Evolutionary conservation across 2,113 vertebrate genomes (phyloP).

Genomic region (Chionis minor): DNA sequence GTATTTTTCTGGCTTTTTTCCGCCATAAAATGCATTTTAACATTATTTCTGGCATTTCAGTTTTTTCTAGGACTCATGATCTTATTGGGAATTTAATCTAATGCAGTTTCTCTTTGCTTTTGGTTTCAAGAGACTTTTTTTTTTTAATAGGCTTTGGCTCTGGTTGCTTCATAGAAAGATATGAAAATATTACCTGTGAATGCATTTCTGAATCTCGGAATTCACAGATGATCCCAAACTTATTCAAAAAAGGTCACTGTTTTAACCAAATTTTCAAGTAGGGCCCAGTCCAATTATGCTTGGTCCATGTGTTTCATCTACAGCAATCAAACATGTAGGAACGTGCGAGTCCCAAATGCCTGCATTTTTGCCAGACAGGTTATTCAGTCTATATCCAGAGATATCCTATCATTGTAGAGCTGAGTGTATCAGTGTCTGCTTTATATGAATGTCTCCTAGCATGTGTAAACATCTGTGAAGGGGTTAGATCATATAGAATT

Average conservation of each 20-base stretch:
- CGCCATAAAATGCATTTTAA: neutral
- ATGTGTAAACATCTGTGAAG: neutral
- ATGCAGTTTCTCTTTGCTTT: neutral
- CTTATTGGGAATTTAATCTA: neutral
- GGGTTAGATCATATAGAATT: neutral
- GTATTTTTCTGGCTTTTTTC: neutral
- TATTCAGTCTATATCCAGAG: neutral
- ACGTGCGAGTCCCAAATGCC: neutral
- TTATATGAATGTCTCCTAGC: neutral
- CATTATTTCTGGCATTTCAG: neutral
- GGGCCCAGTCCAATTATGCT: neutral
- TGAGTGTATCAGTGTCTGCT: neutral
- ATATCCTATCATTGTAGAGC: neutral
- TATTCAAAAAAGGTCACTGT: neutral
- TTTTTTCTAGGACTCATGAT: neutral
- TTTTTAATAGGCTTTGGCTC: neutral
- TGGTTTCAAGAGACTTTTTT: neutral
- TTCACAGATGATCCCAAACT: neutral
- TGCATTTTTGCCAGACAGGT: neutral
- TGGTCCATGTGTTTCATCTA: rapidly evolving
- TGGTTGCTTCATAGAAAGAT: neutral
- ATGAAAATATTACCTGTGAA: neutral
- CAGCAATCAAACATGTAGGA: neutral
- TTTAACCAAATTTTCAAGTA: neutral
- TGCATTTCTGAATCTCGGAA: neutral